phyloP scores from a whole-genome alignment of 2,888 invertebrate genomes.

The Oxystoma pomonae region DNA sequence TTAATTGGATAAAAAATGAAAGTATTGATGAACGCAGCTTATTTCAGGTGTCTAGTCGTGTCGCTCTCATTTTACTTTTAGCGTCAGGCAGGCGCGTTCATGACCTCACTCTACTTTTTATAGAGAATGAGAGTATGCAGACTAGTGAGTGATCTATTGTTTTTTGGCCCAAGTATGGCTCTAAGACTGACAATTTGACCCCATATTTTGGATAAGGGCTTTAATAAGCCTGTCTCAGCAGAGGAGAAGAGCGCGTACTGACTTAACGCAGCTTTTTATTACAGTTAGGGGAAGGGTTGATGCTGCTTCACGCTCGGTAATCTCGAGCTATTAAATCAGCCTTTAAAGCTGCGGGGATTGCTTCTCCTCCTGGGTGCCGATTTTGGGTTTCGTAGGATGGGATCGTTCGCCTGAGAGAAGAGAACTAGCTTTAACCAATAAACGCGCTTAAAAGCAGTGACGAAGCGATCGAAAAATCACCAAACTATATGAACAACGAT shows the following conservation, averaged over 20 bases:
- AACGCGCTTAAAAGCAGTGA: too few relatives aligned
- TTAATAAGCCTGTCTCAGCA: neutral
- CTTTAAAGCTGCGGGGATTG: neutral
- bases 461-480: too few relatives aligned
- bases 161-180: neutral
- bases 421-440: too few relatives aligned
- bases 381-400: too few relatives aligned
- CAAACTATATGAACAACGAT: too few relatives aligned
- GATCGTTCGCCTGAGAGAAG: too few relatives aligned
- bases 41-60: neutral
- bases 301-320: neutral
- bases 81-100: neutral
- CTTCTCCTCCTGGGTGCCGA: neutral
- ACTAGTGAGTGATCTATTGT: neutral
- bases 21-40: conserved; percentile 4
- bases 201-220: neutral
- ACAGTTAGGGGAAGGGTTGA: neutral
- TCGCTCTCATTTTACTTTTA: neutral
- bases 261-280: neutral
- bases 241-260: neutral
- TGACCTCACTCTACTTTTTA: neutral
- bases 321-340: neutral
- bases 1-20: conserved; percentile 6
- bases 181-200: neutral
- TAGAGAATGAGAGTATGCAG: neutral